phyloP scores from a whole-genome alignment of 2,888 invertebrate species.

The Eupithecia exiguata region DNA sequence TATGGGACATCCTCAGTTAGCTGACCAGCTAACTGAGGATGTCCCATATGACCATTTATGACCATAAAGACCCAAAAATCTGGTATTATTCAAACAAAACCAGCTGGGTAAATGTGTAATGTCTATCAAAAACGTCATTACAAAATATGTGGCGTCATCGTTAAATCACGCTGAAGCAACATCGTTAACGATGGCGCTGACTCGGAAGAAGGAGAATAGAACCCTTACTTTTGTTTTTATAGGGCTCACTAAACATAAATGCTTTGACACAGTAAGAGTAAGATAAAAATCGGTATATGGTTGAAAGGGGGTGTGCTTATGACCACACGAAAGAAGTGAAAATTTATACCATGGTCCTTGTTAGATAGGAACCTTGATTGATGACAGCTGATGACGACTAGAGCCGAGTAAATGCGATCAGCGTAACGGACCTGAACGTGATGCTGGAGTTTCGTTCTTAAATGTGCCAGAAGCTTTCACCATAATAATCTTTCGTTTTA shows the following conservation, averaged over 20 bases:
- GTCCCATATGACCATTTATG: no score
- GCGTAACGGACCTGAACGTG: neutral
- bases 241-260: neutral
- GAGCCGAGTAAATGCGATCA: neutral
- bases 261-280: neutral
- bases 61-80: no score
- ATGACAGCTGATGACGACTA: neutral
- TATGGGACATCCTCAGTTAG: no score
- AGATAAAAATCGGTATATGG: neutral
- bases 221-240: neutral
- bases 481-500: neutral
- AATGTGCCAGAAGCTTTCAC: neutral
- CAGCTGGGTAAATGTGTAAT: neutral
- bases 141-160: neutral
- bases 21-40: no score
- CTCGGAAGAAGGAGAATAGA: neutral
- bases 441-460: neutral
- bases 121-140: neutral
- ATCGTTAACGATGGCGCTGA: neutral
- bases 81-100: no score
- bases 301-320: no score
- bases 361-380: neutral
- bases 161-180: neutral
- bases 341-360: neutral
- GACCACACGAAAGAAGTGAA: no score